A percentile compares a stretch with the other conserved stretches of the same genome.
phyloP scores from a whole-genome alignment of 1,140 invertebrate species.

The Rhizoglyphus robini region DNA sequence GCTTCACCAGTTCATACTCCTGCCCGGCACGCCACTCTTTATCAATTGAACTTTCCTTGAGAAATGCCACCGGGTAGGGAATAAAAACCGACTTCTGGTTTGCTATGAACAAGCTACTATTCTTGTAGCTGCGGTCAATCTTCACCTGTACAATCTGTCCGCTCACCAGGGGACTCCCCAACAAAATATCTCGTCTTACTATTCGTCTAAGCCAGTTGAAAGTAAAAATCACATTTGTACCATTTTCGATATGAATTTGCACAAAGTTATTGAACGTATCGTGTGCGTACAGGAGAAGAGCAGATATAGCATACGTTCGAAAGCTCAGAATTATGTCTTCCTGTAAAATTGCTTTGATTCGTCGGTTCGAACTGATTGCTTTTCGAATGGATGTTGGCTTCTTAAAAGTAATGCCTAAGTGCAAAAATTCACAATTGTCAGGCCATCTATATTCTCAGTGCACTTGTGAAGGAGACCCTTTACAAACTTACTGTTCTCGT shows the following conservation, averaged over 20 bases:
- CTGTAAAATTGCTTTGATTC: constrained; percentile 45
- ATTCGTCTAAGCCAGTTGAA: constrained; percentile 69
- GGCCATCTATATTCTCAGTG: too few species aligned
- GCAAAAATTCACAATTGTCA: not conserved
- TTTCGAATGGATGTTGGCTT: constrained; percentile 59
- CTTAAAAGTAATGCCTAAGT: constrained; percentile 61
- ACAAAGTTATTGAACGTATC: constrained; percentile 88
- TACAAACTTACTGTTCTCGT: constrained; percentile 18
- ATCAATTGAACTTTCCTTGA: constrained; percentile 37
- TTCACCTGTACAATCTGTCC: constrained; percentile 71
- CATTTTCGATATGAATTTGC: constrained; percentile 66
- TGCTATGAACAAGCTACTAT: constrained; percentile 61
- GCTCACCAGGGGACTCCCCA: constrained; percentile 45
- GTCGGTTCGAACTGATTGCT: constrained; percentile 48
- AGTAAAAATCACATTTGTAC: constrained; percentile 56
- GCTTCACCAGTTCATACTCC: constrained; percentile 58
- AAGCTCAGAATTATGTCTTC: constrained; percentile 71
- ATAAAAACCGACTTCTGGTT: constrained; percentile 60
- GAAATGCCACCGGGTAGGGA: constrained; percentile 49
- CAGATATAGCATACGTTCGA: constrained; percentile 59
- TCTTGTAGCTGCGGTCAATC: constrained; percentile 49
- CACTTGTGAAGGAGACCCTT: too few species aligned
- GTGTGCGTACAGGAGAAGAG: constrained; percentile 73
- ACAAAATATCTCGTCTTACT: constrained; percentile 54
- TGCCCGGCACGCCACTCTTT: constrained; percentile 28